Conservation (phyloP, 2,888 invertebrate species). For the Rhimphoctona megacephalus region DNA sequence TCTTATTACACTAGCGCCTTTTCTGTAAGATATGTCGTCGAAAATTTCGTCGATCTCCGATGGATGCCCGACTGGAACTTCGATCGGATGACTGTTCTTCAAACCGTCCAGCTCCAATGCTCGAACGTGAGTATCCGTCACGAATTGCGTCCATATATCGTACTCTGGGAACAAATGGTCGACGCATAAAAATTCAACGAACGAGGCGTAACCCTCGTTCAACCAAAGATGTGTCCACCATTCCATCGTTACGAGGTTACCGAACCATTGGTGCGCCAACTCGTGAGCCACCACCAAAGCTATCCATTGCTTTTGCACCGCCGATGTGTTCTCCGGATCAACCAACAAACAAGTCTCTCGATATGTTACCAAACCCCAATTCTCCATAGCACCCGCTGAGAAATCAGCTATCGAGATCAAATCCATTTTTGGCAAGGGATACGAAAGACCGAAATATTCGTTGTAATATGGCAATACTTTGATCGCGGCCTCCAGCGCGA, state of each 20-base stretch:
- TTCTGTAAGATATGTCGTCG: constrained; percentile 98
- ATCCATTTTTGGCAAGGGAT: constrained; percentile 98
- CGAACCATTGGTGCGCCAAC: constrained; percentile 99
- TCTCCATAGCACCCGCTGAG: constrained; percentile 98
- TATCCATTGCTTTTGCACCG: constrained; percentile 93
- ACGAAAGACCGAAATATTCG: constrained; percentile 97
- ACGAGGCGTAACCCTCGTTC: constrained; percentile 98
- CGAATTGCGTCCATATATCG: constrained; percentile 98
- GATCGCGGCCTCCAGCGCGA: constrained; percentile 96
- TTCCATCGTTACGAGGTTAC: constrained; percentile 98
- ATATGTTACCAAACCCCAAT: constrained; percentile 93
- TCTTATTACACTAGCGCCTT: constrained; percentile 97
- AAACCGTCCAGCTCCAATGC: constrained; percentile 95
- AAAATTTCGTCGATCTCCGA: constrained; percentile 99
- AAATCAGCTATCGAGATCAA: constrained; percentile 98
- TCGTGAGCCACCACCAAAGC: constrained; percentile 97
- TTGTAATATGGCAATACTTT: constrained; percentile 97
- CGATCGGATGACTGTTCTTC: constrained; percentile 97
- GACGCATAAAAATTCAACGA: constrained; percentile 97
- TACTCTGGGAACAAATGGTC: constrained; percentile 97
- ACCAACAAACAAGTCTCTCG: constrained; percentile 96
- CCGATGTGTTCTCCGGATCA: constrained; percentile 95
- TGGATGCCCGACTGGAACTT: constrained; percentile 97
- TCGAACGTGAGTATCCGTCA: constrained; percentile 93
- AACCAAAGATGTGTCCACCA: constrained; percentile 99